Base-by-base conservation (phyloP, 1,140 invertebrate species). In the Zaprionus capensis region DNA sequence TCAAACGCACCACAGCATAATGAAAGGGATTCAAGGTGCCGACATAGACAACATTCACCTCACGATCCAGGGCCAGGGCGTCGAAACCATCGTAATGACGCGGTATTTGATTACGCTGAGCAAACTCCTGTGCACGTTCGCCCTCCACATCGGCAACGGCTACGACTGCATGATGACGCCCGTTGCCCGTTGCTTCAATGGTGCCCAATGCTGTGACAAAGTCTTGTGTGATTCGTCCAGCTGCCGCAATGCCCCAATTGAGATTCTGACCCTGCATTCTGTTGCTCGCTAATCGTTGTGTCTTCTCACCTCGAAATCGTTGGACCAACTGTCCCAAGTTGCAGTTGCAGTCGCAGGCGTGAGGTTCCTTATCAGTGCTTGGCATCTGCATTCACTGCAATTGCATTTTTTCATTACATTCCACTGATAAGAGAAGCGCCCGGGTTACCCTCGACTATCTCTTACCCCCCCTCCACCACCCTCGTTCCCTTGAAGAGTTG, bases 1-100 rank as follows among this genome's bases (percentile, higher is more conserved):
- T 96, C 83, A 97, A 80, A 87, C 96, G 95, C 34, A 94, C 94
- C 38, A 96, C 91, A 59, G 95, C 93, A 76, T 95, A 95, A 92
- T 98, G 97, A 58, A 94, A 93, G 14, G 95, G 93, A 92, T 97
- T 96, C 12, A 97, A 93, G 1, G 95, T 94, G 71, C 96, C 97
- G 84, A 98, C 94, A 93, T 98, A 98, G 5, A 97, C 95, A 46
- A 97, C 94, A 92, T 98, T 96, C 81, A 98, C 94, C 77, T 96
- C 93, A 38, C 94, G 84, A 94, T 98, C 96, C 82, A 94, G 92
- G 1, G 96, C 96, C 3, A 98, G 92, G 31, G 95, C 94, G 81
- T 95, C 94, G 93, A 98, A 98, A 51, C 94, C 95, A 73, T 95
- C 96, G 84, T 97, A 97, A 12, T 94, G 94, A 38, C 94, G 95